Evolutionary conservation across 2,797 vertebrate genomes (phyloP), one percentile per base, ranked within the genome.

Genomic region (Enteromius trimaculatus): DNA sequence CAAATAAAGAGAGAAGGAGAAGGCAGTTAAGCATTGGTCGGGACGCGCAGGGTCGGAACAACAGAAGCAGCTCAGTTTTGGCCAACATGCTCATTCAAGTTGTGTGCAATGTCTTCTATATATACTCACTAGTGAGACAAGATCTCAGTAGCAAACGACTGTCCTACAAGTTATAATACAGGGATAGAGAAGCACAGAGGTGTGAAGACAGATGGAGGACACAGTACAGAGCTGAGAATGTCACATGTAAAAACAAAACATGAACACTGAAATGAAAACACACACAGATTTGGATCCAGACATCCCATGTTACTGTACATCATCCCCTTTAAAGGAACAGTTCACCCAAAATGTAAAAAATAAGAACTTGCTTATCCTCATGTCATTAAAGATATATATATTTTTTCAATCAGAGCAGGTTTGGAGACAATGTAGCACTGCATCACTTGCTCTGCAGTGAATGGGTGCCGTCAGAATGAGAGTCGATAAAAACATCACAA

Each of bases 81-180:
- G 88, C 90, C 86, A 90, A 88, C 92, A 91, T 93, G 91, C 90
- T 90, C 65, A 80, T 89, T 88, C 55, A 83, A 88, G 89, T 85
- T 90, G 77, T 88, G 64, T 84, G 86, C 85, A 81, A 85, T 82
- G 37, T 68, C 79, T 92, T 94, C 90, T 93, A 94, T 92, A 94
- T 92, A 93, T 97, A 97, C 96, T 97, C 96, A 96, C 95, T 96
- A 97, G 94, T 91, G 93, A 91, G 93, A 96, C 93, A 96, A 95
- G 95, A 93, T 95, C 94, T 96, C 94, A 95, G 94, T 94, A 92
- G 91, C 95, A 90, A 95, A 95, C 91, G 92, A 92, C 93, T 95
- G 92, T 94, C 95, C 96, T 96, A 94, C 89, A 84, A 94, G 91
- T 90, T 92, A 95, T 93, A 93, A 93, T 90, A 91, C 93, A 94